Conservation (phyloP, 2,888 invertebrate genomes). For the Rutpela maculata region DNA sequence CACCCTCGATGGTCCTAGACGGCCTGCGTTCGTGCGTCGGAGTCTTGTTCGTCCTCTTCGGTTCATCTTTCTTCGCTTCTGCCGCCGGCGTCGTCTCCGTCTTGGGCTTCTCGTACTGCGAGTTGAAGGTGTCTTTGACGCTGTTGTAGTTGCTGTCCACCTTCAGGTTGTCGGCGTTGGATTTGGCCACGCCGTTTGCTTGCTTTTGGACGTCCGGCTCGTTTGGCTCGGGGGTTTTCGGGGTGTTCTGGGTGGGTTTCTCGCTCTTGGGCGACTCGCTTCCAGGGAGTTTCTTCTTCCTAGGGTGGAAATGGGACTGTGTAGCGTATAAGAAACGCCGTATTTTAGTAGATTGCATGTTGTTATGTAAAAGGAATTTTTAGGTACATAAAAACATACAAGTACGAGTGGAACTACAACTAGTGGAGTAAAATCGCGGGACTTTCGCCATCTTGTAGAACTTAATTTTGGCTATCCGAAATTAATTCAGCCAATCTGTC, state of each 20-base stretch:
- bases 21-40: constrained; percentile 62
- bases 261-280: constrained; percentile 63
- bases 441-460: too few species aligned
- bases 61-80: constrained; percentile 50
- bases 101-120: constrained; percentile 54
- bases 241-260: constrained; percentile 40
- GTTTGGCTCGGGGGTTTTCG: constrained; percentile 44
- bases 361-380: too few species aligned
- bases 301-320: constrained; percentile 33
- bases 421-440: too few species aligned
- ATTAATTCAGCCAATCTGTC: too few species aligned
- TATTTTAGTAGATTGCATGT: too few species aligned
- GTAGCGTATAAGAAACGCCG: too few species aligned
- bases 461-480: too few species aligned
- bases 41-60: constrained; percentile 49
- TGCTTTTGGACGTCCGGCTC: constrained; percentile 56
- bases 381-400: too few species aligned
- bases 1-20: constrained; percentile 61
- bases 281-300: constrained; percentile 60
- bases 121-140: constrained; percentile 58
- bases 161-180: constrained; percentile 50
- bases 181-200: constrained; percentile 56
- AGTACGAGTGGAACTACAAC: too few species aligned
- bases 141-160: constrained; percentile 61
- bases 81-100: constrained; percentile 44